A percentile compares a stretch with the other conserved stretches of the same genome.
Conservation (phyloP, 2,888 invertebrate genomes). For the Lamproptera curius region DNA sequence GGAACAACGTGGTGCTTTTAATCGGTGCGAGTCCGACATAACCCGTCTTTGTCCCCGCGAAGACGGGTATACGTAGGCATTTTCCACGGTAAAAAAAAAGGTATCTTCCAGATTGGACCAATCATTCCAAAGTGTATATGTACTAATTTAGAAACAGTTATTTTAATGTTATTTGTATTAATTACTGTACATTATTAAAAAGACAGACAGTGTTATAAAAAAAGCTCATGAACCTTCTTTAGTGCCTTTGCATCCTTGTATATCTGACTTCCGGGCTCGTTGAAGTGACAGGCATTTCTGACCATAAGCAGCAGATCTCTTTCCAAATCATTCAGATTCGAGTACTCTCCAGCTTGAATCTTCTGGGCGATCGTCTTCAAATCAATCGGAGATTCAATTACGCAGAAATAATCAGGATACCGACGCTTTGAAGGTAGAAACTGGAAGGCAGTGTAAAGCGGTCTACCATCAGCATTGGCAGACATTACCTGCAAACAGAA, state of each 20-base stretch:
- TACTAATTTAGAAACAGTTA: no score
- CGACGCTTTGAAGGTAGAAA: constrained; percentile 94
- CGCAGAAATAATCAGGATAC: constrained; percentile 97
- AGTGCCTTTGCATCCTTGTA: constrained; percentile 96
- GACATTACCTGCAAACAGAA: constrained; percentile 82
- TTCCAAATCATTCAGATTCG: constrained; percentile 88
- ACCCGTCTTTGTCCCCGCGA: no score
- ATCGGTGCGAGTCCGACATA: no score
- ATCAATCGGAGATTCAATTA: constrained; percentile 96
- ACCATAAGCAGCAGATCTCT: constrained; percentile 94
- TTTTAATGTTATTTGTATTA: no score
- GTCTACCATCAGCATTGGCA: constrained; percentile 90
- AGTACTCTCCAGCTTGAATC: constrained; percentile 91
- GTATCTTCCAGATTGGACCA: no score
- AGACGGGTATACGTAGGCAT: no score
- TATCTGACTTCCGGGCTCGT: constrained; percentile 97
- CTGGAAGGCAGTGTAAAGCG: constrained; percentile 92
- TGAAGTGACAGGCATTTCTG: constrained; percentile 96
- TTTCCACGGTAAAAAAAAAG: no score
- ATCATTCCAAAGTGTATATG: no score
- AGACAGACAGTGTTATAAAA: no score
- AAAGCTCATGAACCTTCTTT: constrained; percentile 80
- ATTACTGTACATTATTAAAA: no score
- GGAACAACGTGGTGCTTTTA: no score
- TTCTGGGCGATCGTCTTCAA: constrained; percentile 94